Base-by-base conservation (phyloP, 2,113 vertebrate genomes). In the Myxocyprinus asiaticus region DNA sequence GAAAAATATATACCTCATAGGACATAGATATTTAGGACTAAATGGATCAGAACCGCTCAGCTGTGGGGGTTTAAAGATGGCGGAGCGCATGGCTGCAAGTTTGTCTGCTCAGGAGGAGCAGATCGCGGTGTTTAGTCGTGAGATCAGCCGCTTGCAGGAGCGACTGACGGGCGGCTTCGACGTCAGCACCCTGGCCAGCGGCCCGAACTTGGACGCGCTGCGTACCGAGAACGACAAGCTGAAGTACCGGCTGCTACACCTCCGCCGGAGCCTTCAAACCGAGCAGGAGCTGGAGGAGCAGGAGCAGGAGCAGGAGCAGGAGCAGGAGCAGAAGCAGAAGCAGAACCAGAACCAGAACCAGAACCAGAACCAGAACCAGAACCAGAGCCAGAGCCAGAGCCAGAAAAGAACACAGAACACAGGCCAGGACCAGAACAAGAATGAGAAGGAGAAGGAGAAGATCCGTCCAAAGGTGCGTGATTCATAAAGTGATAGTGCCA, bases 151-250 rank as follows among this genome's bases (percentile, higher is more conserved):
- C 4, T 90, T 98, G 6, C 89, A 89, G 68, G 90, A 91, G 14
- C 86, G 87, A 2, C 47, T 91, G 0, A 74, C 44, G 14, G 17
- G 77, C 8, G 85, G 85, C 6, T 1, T 48, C 44, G 67, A 71
- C 0, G 48, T 75, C 44, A 53, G 44, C 7, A 50, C 47, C 11
- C 9, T 12, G 0, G 62, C 15, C 22, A 77, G 86, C 0, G 86
- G 93, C 51, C 88, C 92, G 7, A 93, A 90, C 87, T 86, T 97
- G 82, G 92, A 92, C 82, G 87, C 71, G 77, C 92, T 98, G 62
- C 88, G 93, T 70, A 82, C 87, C 4, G 97, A 97, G 89, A 98
- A 98, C 69, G 94, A 95, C 85, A 95, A 95, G 88, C 94, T 98
- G 67, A 88, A 87, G 62, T 95, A 95, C 86, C 92, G 93, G 76